Percentiles rank a stretch among this genome's conserved stretches.
phyloP scores from a whole-genome alignment of 1,140 invertebrate species.

The Nasonia giraulti region DNA sequence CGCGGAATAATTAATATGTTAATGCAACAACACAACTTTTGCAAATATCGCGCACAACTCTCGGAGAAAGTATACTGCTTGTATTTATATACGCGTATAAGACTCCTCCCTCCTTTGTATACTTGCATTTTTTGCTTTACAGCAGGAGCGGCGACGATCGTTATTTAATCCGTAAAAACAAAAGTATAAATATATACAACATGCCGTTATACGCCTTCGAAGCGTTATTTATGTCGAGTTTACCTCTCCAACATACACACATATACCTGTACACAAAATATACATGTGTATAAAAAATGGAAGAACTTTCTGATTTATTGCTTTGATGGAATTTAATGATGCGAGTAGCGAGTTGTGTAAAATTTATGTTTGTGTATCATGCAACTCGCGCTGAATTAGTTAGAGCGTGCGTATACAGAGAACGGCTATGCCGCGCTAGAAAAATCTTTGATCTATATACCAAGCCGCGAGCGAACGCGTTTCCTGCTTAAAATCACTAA shows the following conservation, averaged over 20 bases:
- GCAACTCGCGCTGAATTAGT: conserved; percentile 9
- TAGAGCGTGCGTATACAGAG: neutral
- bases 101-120: too few species aligned
- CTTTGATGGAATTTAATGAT: conserved; percentile 17
- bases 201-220: neutral
- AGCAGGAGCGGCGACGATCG: too few species aligned
- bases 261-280: neutral
- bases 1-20: conserved; percentile 33
- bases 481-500: conserved; percentile 4
- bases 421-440: neutral
- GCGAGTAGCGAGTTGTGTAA: neutral
- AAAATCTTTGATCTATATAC: conserved; percentile 2
- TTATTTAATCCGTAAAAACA: too few species aligned
- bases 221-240: neutral
- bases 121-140: too few species aligned
- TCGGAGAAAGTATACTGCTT: neutral
- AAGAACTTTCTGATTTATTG: conserved; percentile 12
- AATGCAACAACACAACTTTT: conserved; percentile 22
- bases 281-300: neutral
- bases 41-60: conserved; percentile 23
- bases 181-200: too few species aligned
- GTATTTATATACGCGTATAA: too few species aligned
- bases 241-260: too few species aligned
- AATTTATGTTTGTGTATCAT: conserved; percentile 22
- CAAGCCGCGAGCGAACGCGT: neutral